These are phyloP conservation scores for Drosophila birchii DNA, from an alignment of 2,888 invertebrate genomes.

Conservation along the genomic window DNA sequence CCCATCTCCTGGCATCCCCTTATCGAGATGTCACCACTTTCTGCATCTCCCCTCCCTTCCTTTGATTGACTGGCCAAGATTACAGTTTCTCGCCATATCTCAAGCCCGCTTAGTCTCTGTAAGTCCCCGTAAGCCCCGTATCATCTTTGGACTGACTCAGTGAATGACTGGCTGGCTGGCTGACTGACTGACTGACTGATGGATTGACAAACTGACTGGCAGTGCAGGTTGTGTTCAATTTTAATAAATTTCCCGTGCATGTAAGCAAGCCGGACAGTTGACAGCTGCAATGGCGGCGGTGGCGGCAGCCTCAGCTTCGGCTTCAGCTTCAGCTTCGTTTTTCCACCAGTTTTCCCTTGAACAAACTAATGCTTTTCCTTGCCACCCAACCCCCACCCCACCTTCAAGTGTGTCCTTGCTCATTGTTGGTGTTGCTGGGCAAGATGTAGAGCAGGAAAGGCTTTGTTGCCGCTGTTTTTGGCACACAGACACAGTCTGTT, in stretches of 20 bases:
- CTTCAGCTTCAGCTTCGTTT: conserved; percentile 20
- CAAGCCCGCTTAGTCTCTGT: conserved; percentile 6
- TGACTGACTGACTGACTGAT: conserved; percentile 41
- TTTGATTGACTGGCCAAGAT: conserved; percentile 32
- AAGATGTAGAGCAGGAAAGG: conserved; percentile 6
- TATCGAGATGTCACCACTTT: conserved; percentile 18
- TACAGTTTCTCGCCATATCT: conserved; percentile 12
- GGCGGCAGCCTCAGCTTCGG: conserved; percentile 55
- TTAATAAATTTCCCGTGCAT: conserved; percentile 70
- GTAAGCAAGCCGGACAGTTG: conserved; percentile 72
- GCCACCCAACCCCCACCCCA: no score
- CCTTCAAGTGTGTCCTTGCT: conserved; percentile 18
- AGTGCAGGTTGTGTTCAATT: conserved; percentile 67
- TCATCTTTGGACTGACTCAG: conserved; percentile 5
- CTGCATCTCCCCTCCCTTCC: conserved; percentile 1
- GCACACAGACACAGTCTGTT: conserved; percentile 40
- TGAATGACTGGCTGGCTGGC: conserved; percentile 14
- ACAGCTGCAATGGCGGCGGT: conserved; percentile 57
- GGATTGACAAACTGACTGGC: conserved; percentile 46
- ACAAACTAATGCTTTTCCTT: background rate
- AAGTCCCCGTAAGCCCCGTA: conserved; percentile 2
- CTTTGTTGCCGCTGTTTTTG: conserved; percentile 57
- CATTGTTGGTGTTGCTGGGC: conserved; percentile 3
- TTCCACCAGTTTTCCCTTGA: conserved; percentile 17
- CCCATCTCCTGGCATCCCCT: background rate